Evolutionary conservation across 2,888 invertebrate species (phyloP).

Genomic region (Hydrotaea diabolus): DNA sequence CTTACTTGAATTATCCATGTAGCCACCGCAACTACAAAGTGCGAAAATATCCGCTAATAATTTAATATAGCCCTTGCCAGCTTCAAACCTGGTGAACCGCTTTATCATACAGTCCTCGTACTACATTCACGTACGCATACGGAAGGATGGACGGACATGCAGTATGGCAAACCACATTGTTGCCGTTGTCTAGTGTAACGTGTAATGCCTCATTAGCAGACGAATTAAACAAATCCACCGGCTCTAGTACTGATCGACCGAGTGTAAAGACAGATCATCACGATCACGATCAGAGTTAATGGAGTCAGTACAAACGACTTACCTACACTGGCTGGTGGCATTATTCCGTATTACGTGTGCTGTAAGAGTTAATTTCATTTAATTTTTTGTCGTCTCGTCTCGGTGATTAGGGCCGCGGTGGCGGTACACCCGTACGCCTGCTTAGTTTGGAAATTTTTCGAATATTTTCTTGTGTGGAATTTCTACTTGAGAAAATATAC

Average conservation of each 20-base stretch:
- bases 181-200: not conserved
- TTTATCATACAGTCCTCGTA: not conserved
- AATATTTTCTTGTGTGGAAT: constrained; percentile 36
- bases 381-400: constrained; percentile 3
- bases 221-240: not conserved
- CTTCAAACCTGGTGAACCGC: too few species aligned
- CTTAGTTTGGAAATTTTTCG: constrained; percentile 16
- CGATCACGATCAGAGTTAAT: not conserved
- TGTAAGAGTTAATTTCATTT: constrained; percentile 27
- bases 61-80: too few species aligned
- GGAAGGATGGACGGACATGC: not conserved
- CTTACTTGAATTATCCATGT: too few species aligned
- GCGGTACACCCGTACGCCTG: not conserved
- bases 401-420: not conserved
- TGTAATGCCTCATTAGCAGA: not conserved
- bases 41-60: too few species aligned
- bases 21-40: too few species aligned
- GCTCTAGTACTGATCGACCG: not conserved
- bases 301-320: not conserved
- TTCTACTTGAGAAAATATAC: constrained; percentile 22
- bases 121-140: not conserved
- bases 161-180: not conserved
- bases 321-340: not conserved
- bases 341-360: not conserved
- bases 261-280: not conserved